Base-by-base conservation (phyloP, 2,888 invertebrate species). In the Trachelus iudaicus region DNA sequence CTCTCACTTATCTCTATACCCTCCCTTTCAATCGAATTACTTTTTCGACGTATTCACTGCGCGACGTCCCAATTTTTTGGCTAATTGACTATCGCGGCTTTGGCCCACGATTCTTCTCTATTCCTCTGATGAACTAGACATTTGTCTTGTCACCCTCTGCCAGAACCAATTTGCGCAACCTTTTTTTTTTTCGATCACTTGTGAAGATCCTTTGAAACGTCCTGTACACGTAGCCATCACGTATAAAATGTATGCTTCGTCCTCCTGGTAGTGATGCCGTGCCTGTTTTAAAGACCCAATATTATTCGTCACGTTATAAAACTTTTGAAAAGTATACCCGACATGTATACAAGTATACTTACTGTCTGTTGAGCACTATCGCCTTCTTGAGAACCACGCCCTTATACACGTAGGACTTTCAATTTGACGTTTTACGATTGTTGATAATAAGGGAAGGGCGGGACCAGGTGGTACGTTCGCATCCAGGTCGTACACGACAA, bases 361-460 rank as follows among this genome's bases (percentile, higher is more conserved):
- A 56, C 56, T 23, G 56, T 23, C 23, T 56, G 56, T 9, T 23
- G 23, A 56, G 56, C 23, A 23, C 56, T 56, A 23, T 56, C 56
- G 56, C 56, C 31, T 71, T 34, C 71, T 71, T 34, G 71, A 31
- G 71, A 75, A 69, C 81, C 80, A 78, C 73, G 68, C 81, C 75
- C 79, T 81, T 76, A 77, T 81, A 84, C 82, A 81, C 80, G 83
- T 84, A 84, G 87, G 88, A 90, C 90, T 90, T 90, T 90, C 90
- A 90, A 90, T 91, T 90, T 90, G 87, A 89, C 87, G 89, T 91
- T 91, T 91, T 91, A 91, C 91, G 91, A 91, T 90, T 91, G 91
- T 91, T 91, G 91, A 91, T 91, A 91, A 91, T 90, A 91, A 89
- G 89, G 86, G 87, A 85, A 85, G 86, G 81, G 86, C 82, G 88